These are phyloP conservation scores for Phainopepla nitens DNA, from an alignment of 2,113 vertebrate species.

Conservation along the genomic window DNA sequence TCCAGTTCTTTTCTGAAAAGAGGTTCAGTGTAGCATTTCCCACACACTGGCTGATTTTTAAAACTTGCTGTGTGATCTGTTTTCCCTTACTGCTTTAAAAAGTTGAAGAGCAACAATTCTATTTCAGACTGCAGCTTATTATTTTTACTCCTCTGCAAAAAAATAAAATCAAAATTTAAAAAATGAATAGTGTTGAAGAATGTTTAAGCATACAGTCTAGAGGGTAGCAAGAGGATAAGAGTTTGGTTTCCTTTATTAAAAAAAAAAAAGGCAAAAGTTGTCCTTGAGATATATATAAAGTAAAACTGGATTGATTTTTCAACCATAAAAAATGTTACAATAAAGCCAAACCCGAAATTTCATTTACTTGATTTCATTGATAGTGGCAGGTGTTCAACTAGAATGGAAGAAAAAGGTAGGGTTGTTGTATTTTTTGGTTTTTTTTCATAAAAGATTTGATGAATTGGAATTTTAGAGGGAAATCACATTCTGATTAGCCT, in stretches of 20 bases:
- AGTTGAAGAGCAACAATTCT: constrained; percentile 31
- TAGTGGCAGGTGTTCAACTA: neutral
- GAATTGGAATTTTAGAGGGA: neutral
- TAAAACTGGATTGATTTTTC: neutral
- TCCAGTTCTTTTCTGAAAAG: constrained; percentile 45
- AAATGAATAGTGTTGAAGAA: neutral
- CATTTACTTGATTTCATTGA: neutral
- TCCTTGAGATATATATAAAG: neutral
- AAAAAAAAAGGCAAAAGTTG: neutral
- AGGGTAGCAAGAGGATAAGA: neutral
- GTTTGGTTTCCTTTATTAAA: neutral
- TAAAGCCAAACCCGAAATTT: neutral
- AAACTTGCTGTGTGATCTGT: neutral
- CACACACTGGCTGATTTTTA: constrained; percentile 37
- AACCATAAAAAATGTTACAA: neutral
- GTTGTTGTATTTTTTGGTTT: neutral
- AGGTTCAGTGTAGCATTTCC: constrained; percentile 29
- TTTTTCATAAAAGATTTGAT: neutral
- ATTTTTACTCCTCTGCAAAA: constrained; percentile 20
- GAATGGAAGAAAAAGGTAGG: neutral
- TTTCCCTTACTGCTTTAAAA: constrained; percentile 23
- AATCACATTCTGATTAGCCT: neutral
- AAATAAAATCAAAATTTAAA: neutral
- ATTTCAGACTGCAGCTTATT: constrained; percentile 41
- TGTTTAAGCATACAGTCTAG: neutral